These are phyloP conservation scores for Myzus persicae DNA, from an alignment of 1,140 invertebrate species.

Conservation along the genomic window DNA sequence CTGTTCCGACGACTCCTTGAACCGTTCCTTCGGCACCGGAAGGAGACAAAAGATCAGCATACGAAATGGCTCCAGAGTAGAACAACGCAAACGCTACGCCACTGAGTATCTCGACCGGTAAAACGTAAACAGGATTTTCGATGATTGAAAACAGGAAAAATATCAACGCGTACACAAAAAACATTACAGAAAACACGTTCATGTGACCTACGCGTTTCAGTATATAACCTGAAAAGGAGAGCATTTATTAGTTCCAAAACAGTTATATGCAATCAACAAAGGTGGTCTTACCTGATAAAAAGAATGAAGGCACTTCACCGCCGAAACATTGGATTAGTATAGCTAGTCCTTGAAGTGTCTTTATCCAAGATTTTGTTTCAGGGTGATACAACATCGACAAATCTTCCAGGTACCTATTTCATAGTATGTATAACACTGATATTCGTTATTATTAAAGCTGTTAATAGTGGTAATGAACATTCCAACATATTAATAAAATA, in stretches of 20 bases:
- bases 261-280: neutral
- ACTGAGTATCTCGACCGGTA: conserved; percentile 86
- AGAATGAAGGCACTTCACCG: conserved; percentile 89
- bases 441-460: too few relatives aligned
- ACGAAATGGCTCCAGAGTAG: conserved; percentile 88
- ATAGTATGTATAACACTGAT: neutral
- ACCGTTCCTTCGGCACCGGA: conserved; percentile 85
- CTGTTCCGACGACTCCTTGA: conserved; percentile 83
- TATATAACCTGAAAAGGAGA: conserved; percentile 69
- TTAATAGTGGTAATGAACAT: neutral
- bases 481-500: neutral
- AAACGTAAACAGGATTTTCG: conserved; percentile 79
- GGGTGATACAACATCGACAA: conserved; percentile 68
- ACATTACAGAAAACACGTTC: conserved; percentile 80
- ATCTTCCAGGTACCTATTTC: conserved; percentile 75
- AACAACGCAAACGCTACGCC: conserved; percentile 88
- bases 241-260: neutral
- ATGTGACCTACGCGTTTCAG: conserved; percentile 83
- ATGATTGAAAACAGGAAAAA: conserved; percentile 85
- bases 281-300: conserved; percentile 73
- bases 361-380: conserved; percentile 69
- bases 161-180: conserved; percentile 76
- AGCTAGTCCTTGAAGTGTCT: conserved; percentile 82
- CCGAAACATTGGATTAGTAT: conserved; percentile 82
- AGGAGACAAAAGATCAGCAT: conserved; percentile 83